phyloP scores from a whole-genome alignment of 2,797 vertebrate genomes.

The Malacoctenus gilli region DNA sequence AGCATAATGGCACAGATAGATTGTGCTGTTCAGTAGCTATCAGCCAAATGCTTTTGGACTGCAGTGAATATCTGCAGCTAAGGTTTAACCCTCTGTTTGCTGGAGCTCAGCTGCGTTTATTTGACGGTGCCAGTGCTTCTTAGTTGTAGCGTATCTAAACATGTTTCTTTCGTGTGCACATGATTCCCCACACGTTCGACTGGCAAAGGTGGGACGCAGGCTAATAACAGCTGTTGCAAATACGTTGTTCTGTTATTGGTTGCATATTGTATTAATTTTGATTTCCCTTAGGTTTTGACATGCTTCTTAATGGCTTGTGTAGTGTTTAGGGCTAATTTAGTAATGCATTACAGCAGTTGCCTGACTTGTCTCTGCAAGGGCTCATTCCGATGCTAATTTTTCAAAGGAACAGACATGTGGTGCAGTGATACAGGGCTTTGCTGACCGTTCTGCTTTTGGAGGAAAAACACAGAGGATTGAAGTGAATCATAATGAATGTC shows the following conservation, averaged over 20 bases:
- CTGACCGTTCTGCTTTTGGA: slow-evolving; percentile 74
- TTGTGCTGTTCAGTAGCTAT: slow-evolving; percentile 85
- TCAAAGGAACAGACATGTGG: slow-evolving; percentile 74
- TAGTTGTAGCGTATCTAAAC: slow-evolving; percentile 72
- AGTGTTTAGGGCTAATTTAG: slow-evolving; percentile 86
- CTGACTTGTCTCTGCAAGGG: slow-evolving; percentile 84
- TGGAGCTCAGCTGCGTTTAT: slow-evolving; percentile 69
- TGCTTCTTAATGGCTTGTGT: slow-evolving; percentile 82
- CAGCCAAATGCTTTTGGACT: slow-evolving; percentile 84
- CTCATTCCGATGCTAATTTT: slow-evolving; percentile 79
- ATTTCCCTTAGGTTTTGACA: slow-evolving; percentile 70
- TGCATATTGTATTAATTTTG: slow-evolving; percentile 58
- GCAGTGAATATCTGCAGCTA: slow-evolving; percentile 89
- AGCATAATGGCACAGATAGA: slow-evolving; percentile 72
- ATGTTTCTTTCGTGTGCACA: slow-evolving; percentile 74
- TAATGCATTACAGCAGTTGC: slow-evolving; percentile 83
- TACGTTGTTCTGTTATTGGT: slow-evolving; percentile 71
- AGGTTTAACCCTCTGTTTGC: slow-evolving; percentile 83
- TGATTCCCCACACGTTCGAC: slow-evolving; percentile 57
- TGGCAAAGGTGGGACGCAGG: slow-evolving; percentile 66
- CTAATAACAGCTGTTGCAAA: slow-evolving; percentile 71
- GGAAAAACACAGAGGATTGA: slow-evolving; percentile 57
- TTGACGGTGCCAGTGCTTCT: slow-evolving; percentile 72
- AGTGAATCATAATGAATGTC: slow-evolving; percentile 81
- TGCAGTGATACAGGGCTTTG: slow-evolving; percentile 78